Base-by-base conservation (phyloP, 2,113 vertebrate species). In the Phoenicopterus ruber region DNA sequence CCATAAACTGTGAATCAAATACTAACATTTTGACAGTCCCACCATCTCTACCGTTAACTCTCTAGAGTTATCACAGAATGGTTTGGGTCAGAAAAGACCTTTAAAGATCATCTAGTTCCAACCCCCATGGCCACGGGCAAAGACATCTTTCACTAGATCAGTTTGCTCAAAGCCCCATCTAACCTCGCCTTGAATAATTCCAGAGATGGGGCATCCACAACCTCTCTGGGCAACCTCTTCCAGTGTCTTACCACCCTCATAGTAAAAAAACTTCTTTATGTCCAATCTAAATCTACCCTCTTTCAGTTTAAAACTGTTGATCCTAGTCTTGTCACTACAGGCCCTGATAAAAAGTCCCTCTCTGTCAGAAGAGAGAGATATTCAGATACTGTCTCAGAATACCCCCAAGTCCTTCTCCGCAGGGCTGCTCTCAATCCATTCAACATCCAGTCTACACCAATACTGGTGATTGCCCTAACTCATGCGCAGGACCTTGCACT, bases 121-220 rank as follows among this genome's bases (percentile, higher is more conserved):
- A 55, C 0, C 0, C 7, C 46, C 11, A 5, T 3, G 5, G 40
- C 36, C 55, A 82, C 1, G 1, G 8, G 40, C 10, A 66, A 2
- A 4, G 15, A 36, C 36, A 76, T 2, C 29, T 66, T 66, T 21
- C 74, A 15, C 38, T 47, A 74, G 3, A 59, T 4, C 42, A 76
- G 2, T 24, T 1, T 49, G 32, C 31, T 62, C 21, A 54, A 85
- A 92, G 66, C 3, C 47, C 61, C 4, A 6, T 12, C 32, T 52
- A 92, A 18, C 14, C 17, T 3, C 2, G 17, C 16, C 15, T 19
- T n/a, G 12, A 82, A 71, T 12, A 58, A 6, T 67, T 40, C 11
- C 38, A 85, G 3, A 9, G 7, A 49, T 5, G 10, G 1, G 11
- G 15, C 16, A 84, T 1, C 18, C 11, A 62, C 13, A 50, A 5